A percentile compares a stretch with the other conserved stretches of the same genome.
phyloP scores from a whole-genome alignment of 2,113 vertebrate species.

The Uria aalge region DNA sequence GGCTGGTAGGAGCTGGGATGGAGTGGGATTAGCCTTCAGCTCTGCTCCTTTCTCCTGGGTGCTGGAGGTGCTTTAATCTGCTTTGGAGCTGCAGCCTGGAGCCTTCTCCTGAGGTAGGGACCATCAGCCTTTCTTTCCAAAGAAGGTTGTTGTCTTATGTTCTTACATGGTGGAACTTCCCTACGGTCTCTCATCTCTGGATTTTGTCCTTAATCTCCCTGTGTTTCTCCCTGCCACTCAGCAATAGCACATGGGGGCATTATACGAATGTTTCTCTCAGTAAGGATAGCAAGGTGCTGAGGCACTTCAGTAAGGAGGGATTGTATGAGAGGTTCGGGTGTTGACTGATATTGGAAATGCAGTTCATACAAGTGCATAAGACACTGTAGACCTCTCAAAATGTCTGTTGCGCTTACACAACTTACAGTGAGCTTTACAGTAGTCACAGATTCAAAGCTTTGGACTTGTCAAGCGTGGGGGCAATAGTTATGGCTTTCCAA shows the following conservation, averaged over 20 bases:
- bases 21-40: neutral
- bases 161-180: neutral
- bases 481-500: neutral
- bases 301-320: neutral
- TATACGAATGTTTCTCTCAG: accelerated
- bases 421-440: neutral
- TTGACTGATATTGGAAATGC: neutral
- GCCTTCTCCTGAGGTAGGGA: neutral
- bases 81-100: neutral
- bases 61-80: neutral
- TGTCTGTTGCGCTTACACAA: neutral
- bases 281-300: neutral
- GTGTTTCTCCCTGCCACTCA: neutral
- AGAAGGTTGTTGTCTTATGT: neutral
- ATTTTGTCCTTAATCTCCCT: neutral
- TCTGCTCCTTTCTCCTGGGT: neutral
- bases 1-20: neutral
- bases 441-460: neutral
- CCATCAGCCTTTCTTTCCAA: neutral
- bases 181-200: accelerated
- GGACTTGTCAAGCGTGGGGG: neutral
- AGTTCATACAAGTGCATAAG: neutral
- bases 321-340: neutral
- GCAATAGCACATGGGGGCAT: neutral
- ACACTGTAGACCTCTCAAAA: neutral